These are phyloP conservation scores for Tricholauxania praeusta DNA, from an alignment of 2,888 invertebrate species.

Conservation along the genomic window DNA sequence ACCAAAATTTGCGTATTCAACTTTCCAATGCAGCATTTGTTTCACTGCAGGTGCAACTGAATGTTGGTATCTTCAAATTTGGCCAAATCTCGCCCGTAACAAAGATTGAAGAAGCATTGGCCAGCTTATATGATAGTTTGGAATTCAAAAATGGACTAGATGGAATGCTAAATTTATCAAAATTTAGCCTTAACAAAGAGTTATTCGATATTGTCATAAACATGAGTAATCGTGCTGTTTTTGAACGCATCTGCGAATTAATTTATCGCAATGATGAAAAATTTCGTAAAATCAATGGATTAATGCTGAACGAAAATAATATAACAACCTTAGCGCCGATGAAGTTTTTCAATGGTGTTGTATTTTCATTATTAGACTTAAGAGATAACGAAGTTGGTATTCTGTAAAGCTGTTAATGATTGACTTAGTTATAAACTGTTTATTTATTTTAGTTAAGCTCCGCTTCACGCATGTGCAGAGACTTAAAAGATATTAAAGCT, in stretches of 20 bases:
- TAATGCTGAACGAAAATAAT: constrained; percentile 56
- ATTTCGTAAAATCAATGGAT: constrained; percentile 55
- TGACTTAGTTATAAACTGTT: background rate
- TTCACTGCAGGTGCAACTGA: constrained; percentile 53
- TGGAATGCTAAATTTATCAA: constrained; percentile 57
- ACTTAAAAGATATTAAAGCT: constrained; percentile 55
- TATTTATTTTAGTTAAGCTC: constrained; percentile 50
- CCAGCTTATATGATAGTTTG: constrained; percentile 50
- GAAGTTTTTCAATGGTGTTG: constrained; percentile 54
- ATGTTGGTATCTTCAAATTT: constrained; percentile 55
- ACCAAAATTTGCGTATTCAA: constrained; percentile 51
- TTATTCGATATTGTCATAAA: constrained; percentile 55
- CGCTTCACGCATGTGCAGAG: constrained; percentile 53
- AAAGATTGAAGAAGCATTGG: constrained; percentile 53
- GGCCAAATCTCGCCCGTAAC: constrained; percentile 57
- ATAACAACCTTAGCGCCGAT: constrained; percentile 55
- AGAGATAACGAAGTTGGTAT: constrained; percentile 54
- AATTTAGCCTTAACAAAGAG: constrained; percentile 51
- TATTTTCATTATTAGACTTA: constrained; percentile 58
- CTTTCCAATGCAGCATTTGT: constrained; percentile 51
- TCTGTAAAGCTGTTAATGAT: background rate
- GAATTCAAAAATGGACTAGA: constrained; percentile 49
- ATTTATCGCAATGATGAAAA: constrained; percentile 59
- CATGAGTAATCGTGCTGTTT: constrained; percentile 54
- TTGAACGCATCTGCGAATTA: constrained; percentile 56